A percentile compares a stretch with the other conserved stretches of the same genome.
Evolutionary conservation across 2,797 vertebrate species (phyloP).

Genomic region (Micromesistius poutassou): DNA sequence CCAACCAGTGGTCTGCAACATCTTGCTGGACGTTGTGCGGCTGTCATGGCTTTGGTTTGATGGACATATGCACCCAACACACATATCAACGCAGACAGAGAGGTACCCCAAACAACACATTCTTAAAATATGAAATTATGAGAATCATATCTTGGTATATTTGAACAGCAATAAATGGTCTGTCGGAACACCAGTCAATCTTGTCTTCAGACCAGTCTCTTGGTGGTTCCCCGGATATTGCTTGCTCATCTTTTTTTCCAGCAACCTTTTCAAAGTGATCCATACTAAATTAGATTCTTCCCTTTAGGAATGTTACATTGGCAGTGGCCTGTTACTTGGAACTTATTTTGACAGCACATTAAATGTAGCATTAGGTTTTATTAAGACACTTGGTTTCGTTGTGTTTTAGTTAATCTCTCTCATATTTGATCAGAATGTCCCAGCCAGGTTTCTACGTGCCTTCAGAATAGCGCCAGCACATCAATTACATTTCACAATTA

Average conservation of each 20-base stretch:
- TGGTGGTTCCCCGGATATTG: constrained; percentile 58
- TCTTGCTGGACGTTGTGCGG: too few relatives aligned
- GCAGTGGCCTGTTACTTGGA: constrained; percentile 55
- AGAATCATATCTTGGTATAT: constrained; percentile 46
- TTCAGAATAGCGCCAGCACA: neutral
- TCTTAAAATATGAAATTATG: constrained; percentile 28
- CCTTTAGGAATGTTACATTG: constrained; percentile 64
- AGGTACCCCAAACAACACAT: neutral
- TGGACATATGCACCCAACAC: neutral
- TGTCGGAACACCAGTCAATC: constrained; percentile 26
- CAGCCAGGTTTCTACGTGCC: neutral
- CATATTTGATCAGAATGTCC: neutral
- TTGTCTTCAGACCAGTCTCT: constrained; percentile 52
- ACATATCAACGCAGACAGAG: neutral
- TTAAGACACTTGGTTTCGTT: neutral
- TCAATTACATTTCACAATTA: neutral
- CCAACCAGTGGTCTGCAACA: too few relatives aligned
- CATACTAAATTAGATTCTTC: constrained; percentile 71
- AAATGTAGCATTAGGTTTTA: neutral
- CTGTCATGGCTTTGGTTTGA: too few relatives aligned
- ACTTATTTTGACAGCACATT: constrained; percentile 3
- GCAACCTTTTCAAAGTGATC: constrained; percentile 77
- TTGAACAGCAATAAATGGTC: constrained; percentile 17
- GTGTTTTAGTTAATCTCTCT: neutral
- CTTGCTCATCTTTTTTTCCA: constrained; percentile 56